Evolutionary conservation across 2,113 vertebrate species (phyloP), one percentile per base, ranked within the genome.

Genomic region (Cryptotis parvus): DNA sequence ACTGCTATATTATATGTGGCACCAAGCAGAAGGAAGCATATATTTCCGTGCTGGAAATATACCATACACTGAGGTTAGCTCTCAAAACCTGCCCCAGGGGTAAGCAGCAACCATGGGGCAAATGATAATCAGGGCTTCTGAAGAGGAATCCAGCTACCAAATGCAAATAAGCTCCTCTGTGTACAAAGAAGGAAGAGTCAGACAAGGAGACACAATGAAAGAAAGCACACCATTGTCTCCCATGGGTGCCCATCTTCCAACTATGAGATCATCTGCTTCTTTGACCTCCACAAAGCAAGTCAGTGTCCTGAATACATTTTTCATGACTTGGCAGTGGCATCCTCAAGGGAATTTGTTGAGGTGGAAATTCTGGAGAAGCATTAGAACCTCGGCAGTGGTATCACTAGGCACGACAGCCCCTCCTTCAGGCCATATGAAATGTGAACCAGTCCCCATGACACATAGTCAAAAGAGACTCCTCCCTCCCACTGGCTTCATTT

Each of bases 271-370:
- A 43, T 35, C 66, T 52, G 3, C 29, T 91, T 85, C 43, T 91
- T 73, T 77, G 79, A 80, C 76, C 31, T 75, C 69, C 76, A 39
- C 1, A 68, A 89, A 84, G 45, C n/a, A 52, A 77, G 69, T 31
- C 72, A 66, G 6, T 73, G 39, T n/a, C 91, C 94, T 84, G 73
- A 89, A 87, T 76, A 80, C 39, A 74, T 39, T 91, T 91, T 86
- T 86, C 73, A 86, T 58, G 20, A 63, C n/a, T 76, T 63, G 72
- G 55, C 80, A 78, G 31, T 22, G 75, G 88, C 73, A 63, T 80
- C 80, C 39, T 8, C 43, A n/a, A 84, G 31, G 27, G 6, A 82
- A n/a, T 83, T 63, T 94, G 20, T 55, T 45, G 35, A 77, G 29
- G 35, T 37, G 65, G 55, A 86, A 68, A 55, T 89, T 72, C 84